Base-by-base conservation (phyloP, 1,140 invertebrate species). In the Microplitis demolitor region DNA sequence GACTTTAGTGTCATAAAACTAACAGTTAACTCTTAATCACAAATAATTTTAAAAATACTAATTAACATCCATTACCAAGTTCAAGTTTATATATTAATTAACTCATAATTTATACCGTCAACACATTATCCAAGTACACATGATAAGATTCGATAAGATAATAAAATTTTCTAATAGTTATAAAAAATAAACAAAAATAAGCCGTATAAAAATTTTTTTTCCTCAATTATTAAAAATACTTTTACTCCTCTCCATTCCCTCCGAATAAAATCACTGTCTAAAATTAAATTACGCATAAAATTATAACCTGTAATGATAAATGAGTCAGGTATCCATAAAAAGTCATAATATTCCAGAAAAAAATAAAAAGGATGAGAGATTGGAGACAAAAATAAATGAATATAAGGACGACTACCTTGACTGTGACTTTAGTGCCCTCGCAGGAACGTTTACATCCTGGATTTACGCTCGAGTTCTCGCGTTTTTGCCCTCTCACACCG, bases 401-500 rank as follows among this genome's bases (percentile, higher is more conserved):
- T 37, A 54, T 50, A 70, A 73, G 70, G 74, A 71, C 67, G 69
- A 76, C 63, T 68, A 76, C 74, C 74, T 76, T 74, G 72, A 66
- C 60, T 60, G 39, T 66, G 64, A 62, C 60, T 63, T 60, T 50
- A 51, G 63, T 73, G 37, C 53, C 69, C 72, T 45, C 69, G 56
- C 63, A 45, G 39, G 8, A 66, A 67, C 69, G 62, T 71, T 58
- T 66, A 76, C 72, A 76, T 76, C 72, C 69, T 76, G 72, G 75
- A 76, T 76, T 76, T 74, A 76, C 75, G 75, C 72, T 74, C 75
- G 72, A 76, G 69, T 72, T 76, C 70, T 76, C 72, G 67, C 69
- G 72, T 76, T 76, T 76, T 76, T 76, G 75, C 75, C 69, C 63
- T 69, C 54, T 58, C 51, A 45, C 39, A 45, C 39, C 39, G 39